These are phyloP conservation scores for Paraescarpia echinospica DNA, from an alignment of 1,140 invertebrate genomes.

Conservation along the genomic window DNA sequence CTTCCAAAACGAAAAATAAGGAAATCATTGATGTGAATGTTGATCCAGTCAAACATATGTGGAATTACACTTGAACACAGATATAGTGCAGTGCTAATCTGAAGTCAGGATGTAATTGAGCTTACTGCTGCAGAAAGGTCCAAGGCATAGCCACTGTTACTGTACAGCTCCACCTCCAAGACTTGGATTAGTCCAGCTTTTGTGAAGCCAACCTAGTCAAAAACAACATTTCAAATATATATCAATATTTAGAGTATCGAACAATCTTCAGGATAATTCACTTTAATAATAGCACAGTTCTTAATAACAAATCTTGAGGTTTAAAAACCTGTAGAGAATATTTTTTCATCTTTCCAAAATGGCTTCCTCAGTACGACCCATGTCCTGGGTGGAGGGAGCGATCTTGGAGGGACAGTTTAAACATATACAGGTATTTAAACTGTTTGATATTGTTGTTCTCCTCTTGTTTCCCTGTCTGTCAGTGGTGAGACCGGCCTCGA, in stretches of 20 bases:
- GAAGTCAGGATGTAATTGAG: conserved; percentile 61
- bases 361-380: no score
- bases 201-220: conserved; percentile 71
- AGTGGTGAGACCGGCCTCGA: no score
- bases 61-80: neutral
- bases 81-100: neutral
- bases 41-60: neutral
- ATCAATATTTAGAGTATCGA: neutral
- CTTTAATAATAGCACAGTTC: no score
- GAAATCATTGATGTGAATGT: neutral
- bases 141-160: conserved; percentile 78
- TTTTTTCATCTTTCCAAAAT: no score
- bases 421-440: no score
- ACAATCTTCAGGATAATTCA: no score
- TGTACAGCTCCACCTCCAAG: conserved; percentile 74
- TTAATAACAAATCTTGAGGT: no score
- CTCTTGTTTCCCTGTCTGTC: no score
- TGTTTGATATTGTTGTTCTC: no score
- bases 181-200: conserved; percentile 74
- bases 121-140: conserved; percentile 82
- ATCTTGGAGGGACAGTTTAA: no score
- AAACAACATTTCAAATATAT: conserved; percentile 12
- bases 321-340: no score
- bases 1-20: neutral
- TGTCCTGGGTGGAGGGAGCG: no score